Percentiles rank a stretch among this genome's conserved stretches.
These are phyloP conservation scores for Fissipunctia ypsillon DNA, from an alignment of 2,888 invertebrate genomes.

Conservation along the genomic window DNA sequence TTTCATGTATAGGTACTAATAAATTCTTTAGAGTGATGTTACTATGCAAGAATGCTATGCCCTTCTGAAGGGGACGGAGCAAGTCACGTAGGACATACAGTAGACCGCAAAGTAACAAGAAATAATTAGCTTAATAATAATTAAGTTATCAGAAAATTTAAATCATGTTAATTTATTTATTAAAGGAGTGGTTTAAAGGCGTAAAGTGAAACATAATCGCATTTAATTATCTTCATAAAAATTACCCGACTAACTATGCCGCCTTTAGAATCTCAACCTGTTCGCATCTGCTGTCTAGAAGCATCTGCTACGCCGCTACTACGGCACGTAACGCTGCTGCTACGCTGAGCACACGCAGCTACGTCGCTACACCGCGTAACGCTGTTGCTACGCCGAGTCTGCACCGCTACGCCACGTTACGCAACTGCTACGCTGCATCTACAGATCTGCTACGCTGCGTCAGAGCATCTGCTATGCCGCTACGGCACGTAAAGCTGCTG, in stretches of 20 bases:
- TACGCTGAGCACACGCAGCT: not conserved
- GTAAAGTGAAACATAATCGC: not conserved
- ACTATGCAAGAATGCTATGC: not conserved
- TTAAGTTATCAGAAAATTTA: conserved; percentile 10
- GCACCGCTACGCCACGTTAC: not conserved
- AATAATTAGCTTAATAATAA: not conserved
- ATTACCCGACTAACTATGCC: not conserved
- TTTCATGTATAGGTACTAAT: too few species aligned
- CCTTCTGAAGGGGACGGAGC: not conserved
- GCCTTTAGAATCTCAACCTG: not conserved
- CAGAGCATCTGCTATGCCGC: too few species aligned
- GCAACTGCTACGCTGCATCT: too few species aligned
- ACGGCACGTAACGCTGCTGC: not conserved
- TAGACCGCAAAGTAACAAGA: not conserved
- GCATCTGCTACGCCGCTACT: not conserved
- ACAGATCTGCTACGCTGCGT: too few species aligned
- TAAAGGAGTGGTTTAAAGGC: not conserved
- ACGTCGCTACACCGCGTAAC: not conserved
- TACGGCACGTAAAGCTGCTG: not conserved
- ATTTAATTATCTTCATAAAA: not conserved
- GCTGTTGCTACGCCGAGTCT: not conserved
- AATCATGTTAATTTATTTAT: conserved; percentile 21
- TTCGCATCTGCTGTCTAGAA: too few species aligned
- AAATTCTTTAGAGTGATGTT: not conserved
- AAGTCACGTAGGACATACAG: not conserved